These are phyloP conservation scores for Agrypnia vestita DNA, from an alignment of 1,140 invertebrate genomes.

Conservation along the genomic window DNA sequence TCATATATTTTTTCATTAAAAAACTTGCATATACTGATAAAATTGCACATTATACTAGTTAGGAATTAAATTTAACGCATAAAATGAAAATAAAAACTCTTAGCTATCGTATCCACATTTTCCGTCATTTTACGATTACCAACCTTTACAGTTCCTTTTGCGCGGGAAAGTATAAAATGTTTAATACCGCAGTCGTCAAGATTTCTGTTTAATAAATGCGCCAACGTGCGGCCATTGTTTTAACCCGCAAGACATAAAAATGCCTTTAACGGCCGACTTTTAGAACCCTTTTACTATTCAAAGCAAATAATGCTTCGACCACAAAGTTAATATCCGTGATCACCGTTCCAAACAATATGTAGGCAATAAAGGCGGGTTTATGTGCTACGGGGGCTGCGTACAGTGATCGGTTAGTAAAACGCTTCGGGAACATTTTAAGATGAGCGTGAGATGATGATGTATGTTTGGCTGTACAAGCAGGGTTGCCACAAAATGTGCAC, in stretches of 20 bases:
- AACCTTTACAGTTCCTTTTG: conserved; percentile 42
- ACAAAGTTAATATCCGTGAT: conserved; percentile 56
- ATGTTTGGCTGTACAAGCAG: background rate
- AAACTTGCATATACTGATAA: no score
- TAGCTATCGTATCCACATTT: background rate
- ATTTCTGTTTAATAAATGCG: conserved; percentile 53
- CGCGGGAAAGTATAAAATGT: conserved; percentile 36
- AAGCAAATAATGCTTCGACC: conserved; percentile 58
- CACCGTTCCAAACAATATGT: conserved; percentile 56
- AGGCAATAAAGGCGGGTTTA: conserved; percentile 52
- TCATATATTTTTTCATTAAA: no score
- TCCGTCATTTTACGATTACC: conserved; percentile 49
- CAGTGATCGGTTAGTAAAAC: conserved; percentile 37
- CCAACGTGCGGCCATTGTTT: conserved; percentile 50
- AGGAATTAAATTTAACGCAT: background rate
- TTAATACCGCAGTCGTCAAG: conserved; percentile 50
- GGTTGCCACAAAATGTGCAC: no score
- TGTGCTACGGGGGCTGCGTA: conserved; percentile 37
- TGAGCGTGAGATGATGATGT: conserved; percentile 3
- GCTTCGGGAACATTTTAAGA: conserved; percentile 8
- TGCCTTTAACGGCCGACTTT: conserved; percentile 54
- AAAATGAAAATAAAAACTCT: background rate
- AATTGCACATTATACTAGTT: no score
- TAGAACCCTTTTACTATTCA: conserved; percentile 57
- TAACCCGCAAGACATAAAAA: conserved; percentile 55